phyloP scores from a whole-genome alignment of 2,888 invertebrate species.

The Aethes cnicana region DNA sequence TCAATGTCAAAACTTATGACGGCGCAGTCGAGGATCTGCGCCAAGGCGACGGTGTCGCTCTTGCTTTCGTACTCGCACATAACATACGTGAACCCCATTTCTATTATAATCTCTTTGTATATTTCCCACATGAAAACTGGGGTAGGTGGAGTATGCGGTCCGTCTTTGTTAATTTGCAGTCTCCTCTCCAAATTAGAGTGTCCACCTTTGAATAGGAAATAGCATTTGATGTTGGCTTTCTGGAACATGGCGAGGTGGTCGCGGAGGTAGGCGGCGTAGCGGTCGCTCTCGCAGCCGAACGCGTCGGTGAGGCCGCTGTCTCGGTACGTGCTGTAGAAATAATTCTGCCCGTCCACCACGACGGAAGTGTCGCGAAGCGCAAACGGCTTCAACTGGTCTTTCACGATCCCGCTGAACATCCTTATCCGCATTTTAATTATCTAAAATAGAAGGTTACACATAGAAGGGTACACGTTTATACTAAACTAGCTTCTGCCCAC shows the following conservation, averaged over 20 bases:
- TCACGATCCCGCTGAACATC: constrained; percentile 1
- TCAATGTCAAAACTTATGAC: constrained; percentile 22
- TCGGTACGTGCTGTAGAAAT: constrained; percentile 10
- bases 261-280: constrained; percentile 15
- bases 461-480: too few relatives aligned
- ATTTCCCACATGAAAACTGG: constrained; percentile 15
- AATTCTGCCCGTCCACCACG: constrained; percentile 28
- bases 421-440: constrained; percentile 16
- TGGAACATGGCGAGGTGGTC: constrained; percentile 19
- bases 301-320: neutral
- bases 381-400: neutral
- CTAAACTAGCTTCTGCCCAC: too few relatives aligned
- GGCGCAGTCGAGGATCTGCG: constrained; percentile 18
- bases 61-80: constrained; percentile 23
- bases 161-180: neutral
- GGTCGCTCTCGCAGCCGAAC: constrained; percentile 19
- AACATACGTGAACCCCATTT: constrained; percentile 13
- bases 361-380: constrained; percentile 6
- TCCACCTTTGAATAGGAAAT: constrained; percentile 28
- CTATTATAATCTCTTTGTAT: constrained; percentile 16
- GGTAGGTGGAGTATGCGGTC: neutral
- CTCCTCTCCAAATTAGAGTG: constrained; percentile 6
- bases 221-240: constrained; percentile 20
- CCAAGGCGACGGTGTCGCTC: constrained; percentile 17
- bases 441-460: too few relatives aligned